These are phyloP conservation scores for Bucorvus abyssinicus DNA, from an alignment of 2,797 vertebrate genomes.

Conservation along the genomic window DNA sequence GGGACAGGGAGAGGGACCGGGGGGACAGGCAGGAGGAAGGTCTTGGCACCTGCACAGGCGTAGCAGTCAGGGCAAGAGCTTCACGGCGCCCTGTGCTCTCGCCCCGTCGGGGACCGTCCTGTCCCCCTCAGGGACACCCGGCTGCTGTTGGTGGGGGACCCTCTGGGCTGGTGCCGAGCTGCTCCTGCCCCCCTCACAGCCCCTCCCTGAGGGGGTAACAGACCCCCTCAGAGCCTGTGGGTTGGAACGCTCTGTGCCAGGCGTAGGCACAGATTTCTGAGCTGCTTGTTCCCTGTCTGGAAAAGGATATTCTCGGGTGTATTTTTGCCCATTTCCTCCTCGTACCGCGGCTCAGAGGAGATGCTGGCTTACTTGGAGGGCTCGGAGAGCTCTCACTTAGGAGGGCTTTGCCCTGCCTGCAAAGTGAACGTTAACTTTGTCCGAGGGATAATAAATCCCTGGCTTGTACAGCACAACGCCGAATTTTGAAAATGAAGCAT, in stretches of 20 bases:
- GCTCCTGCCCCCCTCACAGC: too few relatives aligned
- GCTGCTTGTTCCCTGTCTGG: neutral
- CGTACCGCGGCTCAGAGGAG: rapidly evolving
- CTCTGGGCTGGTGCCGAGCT: too few relatives aligned
- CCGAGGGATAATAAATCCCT: neutral
- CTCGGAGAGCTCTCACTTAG: neutral
- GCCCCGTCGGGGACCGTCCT: too few relatives aligned
- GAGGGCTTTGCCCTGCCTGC: neutral
- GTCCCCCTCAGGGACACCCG: too few relatives aligned
- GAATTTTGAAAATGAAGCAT: neutral
- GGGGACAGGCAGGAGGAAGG: neutral
- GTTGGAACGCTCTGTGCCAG: neutral
- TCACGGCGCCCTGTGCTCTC: too few relatives aligned
- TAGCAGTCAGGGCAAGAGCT: too few relatives aligned
- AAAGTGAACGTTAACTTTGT: neutral
- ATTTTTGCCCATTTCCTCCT: neutral
- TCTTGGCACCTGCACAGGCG: neutral
- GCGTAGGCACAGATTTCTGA: rapidly evolving
- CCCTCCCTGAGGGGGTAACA: too few relatives aligned
- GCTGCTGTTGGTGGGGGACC: too few relatives aligned
- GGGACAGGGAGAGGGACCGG: too few relatives aligned
- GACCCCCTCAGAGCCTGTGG: neutral
- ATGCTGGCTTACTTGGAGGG: rapidly evolving
- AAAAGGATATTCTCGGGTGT: neutral
- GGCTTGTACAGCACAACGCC: rapidly evolving